phyloP scores from a whole-genome alignment of 2,888 invertebrate genomes.

The Torymus aiolomorphi region DNA sequence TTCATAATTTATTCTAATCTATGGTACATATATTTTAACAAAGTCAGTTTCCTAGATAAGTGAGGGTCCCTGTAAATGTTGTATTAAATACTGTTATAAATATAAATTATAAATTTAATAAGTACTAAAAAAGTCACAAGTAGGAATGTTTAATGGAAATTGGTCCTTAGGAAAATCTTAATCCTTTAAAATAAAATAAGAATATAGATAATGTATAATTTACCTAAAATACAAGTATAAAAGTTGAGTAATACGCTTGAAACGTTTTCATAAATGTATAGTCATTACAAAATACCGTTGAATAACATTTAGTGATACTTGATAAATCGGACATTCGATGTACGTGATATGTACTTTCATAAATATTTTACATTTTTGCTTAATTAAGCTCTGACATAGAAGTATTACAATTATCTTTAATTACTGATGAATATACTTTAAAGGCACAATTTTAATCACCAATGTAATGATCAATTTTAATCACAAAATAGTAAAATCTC shows the following conservation, averaged over 20 bases:
- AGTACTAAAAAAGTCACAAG: constrained; percentile 36
- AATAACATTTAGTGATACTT: neutral
- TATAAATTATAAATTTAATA: constrained; percentile 26
- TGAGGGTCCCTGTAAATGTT: constrained; percentile 21
- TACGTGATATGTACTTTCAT: neutral
- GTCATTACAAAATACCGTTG: constrained; percentile 14
- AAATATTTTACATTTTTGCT: constrained; percentile 20
- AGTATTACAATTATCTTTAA: constrained; percentile 14
- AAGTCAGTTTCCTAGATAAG: constrained; percentile 12
- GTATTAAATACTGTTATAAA: constrained; percentile 21
- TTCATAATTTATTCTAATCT: constrained; percentile 35
- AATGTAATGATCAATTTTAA: neutral
- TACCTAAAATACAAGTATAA: constrained; percentile 5
- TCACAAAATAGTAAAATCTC: constrained; percentile 12
- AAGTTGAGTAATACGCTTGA: neutral
- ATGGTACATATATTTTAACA: constrained; percentile 40
- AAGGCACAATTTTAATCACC: constrained; percentile 32
- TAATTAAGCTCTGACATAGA: constrained; percentile 31
- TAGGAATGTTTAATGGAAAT: constrained; percentile 44
- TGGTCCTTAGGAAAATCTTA: neutral
- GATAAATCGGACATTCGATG: constrained; percentile 23
- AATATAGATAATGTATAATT: too few species aligned
- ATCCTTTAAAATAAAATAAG: too few species aligned
- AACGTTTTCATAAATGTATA: neutral
- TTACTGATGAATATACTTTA: constrained; percentile 25